phyloP scores from a whole-genome alignment of 1,140 invertebrate genomes.

The Melipona quadrifasciata region DNA sequence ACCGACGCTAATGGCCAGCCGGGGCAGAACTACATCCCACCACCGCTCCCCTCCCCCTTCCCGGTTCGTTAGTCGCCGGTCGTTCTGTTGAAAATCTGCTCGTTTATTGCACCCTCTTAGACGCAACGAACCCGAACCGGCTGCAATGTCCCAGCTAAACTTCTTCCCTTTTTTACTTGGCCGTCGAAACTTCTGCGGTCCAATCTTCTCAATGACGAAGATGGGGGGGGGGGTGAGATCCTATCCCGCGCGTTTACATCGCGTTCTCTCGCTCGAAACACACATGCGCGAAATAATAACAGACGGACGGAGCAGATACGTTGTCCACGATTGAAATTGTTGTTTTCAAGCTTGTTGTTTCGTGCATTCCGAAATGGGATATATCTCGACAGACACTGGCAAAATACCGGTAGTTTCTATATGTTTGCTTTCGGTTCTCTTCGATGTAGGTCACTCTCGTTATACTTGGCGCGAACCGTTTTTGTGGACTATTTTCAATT shows the following conservation, averaged over 20 bases:
- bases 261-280: not conserved
- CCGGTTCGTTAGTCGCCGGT: constrained; percentile 64
- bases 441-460: too few species aligned
- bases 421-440: too few species aligned
- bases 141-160: constrained; percentile 43
- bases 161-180: constrained; percentile 61
- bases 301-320: not conserved
- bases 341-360: not conserved
- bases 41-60: not conserved
- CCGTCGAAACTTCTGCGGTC: constrained; percentile 56
- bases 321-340: not conserved
- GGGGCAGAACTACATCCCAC: constrained; percentile 47
- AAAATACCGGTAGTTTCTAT: not conserved
- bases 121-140: constrained; percentile 63
- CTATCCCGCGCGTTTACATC: constrained; percentile 33
- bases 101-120: constrained; percentile 69
- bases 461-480: too few species aligned
- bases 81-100: constrained; percentile 65
- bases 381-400: not conserved
- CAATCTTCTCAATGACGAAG: not conserved
- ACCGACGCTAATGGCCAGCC: constrained; percentile 46
- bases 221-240: constrained; percentile 20
- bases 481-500: too few species aligned
- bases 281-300: not conserved
- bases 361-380: not conserved